Evolutionary conservation across 2,797 vertebrate genomes (phyloP).

Genomic region (Intellagama lesueurii): DNA sequence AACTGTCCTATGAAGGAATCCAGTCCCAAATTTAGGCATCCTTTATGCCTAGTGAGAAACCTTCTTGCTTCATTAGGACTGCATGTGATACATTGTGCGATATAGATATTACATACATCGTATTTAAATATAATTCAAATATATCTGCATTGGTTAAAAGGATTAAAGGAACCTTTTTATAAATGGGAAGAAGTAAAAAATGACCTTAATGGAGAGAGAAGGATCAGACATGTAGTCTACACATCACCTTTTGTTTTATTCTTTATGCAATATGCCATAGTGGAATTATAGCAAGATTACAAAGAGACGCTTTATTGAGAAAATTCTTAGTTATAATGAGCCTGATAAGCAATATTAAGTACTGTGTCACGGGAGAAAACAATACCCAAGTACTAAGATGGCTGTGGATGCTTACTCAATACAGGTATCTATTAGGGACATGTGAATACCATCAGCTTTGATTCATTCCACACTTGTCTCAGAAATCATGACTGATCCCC

Average conservation of each 20-base stretch:
- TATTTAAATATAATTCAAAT: conserved; percentile 31
- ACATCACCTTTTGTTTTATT: accelerated
- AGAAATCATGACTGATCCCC: no score
- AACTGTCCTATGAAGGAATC: conserved; percentile 20
- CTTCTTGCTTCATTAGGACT: conserved; percentile 26
- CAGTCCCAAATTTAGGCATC: background rate
- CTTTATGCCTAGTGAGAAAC: background rate
- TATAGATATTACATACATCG: background rate
- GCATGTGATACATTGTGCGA: background rate
- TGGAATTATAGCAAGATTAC: background rate
- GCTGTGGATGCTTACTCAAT: background rate
- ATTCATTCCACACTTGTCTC: no score
- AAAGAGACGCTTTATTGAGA: accelerated
- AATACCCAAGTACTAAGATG: background rate
- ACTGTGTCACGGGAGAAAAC: background rate
- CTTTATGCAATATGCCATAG: background rate
- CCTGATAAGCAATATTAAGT: background rate
- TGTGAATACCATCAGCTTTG: no score
- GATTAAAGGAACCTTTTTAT: background rate
- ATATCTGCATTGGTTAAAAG: background rate
- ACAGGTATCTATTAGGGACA: background rate
- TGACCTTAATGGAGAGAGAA: background rate
- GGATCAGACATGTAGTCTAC: background rate
- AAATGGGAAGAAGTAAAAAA: conserved; percentile 9
- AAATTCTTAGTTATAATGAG: background rate